Evolutionary conservation across 2,888 invertebrate species (phyloP), one percentile per base, ranked within the genome.

Genomic region (Drosophila merina): DNA sequence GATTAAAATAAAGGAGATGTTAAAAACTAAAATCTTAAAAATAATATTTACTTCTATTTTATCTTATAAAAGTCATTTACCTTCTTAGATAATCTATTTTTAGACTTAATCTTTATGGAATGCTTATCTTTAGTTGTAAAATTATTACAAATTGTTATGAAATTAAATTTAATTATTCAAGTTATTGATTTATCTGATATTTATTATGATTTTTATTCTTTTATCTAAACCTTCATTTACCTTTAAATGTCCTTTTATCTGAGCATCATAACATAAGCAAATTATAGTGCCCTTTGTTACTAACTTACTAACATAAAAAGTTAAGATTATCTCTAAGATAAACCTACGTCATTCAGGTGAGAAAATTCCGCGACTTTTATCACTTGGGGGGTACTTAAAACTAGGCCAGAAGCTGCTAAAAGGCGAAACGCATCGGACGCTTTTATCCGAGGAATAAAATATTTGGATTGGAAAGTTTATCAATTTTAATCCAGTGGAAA

Each of bases 401-500:
- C 14, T 54, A 52, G 52, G 10, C 40, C 62, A 70, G 62, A 55
- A 12, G 59, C 66, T 47, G 75, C 75, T 51, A 57, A 50, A 48
- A 40, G 25, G 69, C 69, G 54, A 9, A 55, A 38, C 47, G 20
- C 33, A 20, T 14, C 50, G 33, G 72, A 47, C 31, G 72, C 40
- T 10, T 51, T 66, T 55, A 45, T 48, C 31, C 30, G 2, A 28
- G 6, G n/a, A 4, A 8, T 31, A 14, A 4, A 0, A n/a, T 30
- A 9, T 28, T 38, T 40, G 40, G 5, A 64, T 59, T 72, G 72
- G 57, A 71, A 64, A 55, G 36, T 55, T 70, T 76, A 40, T 26
- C 12, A 28, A 31, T 51, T 45, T 25, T 8, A 30, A 10, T 7
- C 0, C 28, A 31, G 25, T 62, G 8, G 8, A n/a, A n/a, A 25